These are phyloP conservation scores for Rhyacophila evoluta DNA, from an alignment of 2,888 invertebrate genomes.

Conservation along the genomic window DNA sequence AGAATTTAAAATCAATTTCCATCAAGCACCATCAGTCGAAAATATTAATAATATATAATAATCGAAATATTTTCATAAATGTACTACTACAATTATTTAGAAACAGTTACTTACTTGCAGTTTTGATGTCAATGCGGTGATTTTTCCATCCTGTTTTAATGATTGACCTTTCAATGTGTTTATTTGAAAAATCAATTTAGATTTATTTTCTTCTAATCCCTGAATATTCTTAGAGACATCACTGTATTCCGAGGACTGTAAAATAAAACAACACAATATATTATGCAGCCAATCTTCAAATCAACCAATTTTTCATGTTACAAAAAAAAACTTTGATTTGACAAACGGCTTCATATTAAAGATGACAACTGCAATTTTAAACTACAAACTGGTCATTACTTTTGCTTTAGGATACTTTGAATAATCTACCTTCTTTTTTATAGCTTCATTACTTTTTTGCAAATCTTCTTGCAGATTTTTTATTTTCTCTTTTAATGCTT, in stretches of 20 bases:
- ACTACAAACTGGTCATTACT: too few species aligned
- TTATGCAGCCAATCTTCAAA: background rate
- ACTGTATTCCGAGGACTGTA: background rate
- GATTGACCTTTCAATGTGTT: slow-evolving; percentile 42
- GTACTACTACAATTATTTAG: too few species aligned
- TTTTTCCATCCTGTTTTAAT: slow-evolving; percentile 45
- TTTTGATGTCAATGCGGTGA: slow-evolving; percentile 39
- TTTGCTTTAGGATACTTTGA: too few species aligned
- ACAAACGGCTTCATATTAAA: too few species aligned
- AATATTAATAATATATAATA: too few species aligned
- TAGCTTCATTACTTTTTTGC: slow-evolving; percentile 36
- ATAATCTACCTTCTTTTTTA: slow-evolving; percentile 45
- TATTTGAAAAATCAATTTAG: slow-evolving; percentile 44
- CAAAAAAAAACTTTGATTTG: too few species aligned
- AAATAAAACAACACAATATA: background rate
- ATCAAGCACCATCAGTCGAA: too few species aligned
- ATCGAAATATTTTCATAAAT: background rate
- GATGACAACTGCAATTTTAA: too few species aligned
- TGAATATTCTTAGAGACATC: slow-evolving; percentile 36
- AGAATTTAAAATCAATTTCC: too few species aligned
- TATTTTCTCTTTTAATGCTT: slow-evolving; percentile 43
- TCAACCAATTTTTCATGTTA: too few species aligned
- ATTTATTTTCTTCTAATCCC: slow-evolving; percentile 42
- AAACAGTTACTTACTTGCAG: slow-evolving; percentile 46
- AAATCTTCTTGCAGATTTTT: slow-evolving; percentile 44